A percentile compares a stretch with the other conserved stretches of the same genome.
These are phyloP conservation scores for Polydrusus tereticollis DNA, from an alignment of 2,888 invertebrate genomes.

Conservation along the genomic window DNA sequence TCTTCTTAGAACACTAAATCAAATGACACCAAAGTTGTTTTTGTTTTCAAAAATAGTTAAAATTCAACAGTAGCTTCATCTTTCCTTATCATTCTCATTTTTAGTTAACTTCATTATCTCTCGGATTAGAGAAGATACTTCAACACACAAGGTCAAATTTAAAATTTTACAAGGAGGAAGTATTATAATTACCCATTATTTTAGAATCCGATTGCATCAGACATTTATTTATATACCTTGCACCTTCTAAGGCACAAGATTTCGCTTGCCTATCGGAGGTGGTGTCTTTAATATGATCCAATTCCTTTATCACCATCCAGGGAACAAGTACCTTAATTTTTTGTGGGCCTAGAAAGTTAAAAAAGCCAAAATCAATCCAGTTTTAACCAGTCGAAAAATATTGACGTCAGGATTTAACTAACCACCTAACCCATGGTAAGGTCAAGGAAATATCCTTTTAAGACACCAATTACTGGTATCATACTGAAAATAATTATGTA, in stretches of 20 bases:
- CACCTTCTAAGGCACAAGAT: constrained; percentile 63
- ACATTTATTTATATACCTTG: constrained; percentile 71
- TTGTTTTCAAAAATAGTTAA: no score
- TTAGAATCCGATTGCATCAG: constrained; percentile 64
- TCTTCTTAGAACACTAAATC: no score
- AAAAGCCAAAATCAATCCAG: background rate
- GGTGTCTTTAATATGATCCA: constrained; percentile 73
- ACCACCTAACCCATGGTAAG: background rate
- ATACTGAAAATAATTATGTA: no score
- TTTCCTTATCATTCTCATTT: no score
- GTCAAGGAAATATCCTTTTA: no score
- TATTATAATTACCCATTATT: constrained; percentile 47
- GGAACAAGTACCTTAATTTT: constrained; percentile 70
- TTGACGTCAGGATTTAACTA: background rate
- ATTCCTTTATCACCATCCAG: constrained; percentile 74
- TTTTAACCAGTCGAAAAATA: no score
- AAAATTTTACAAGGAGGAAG: background rate
- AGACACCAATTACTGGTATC: no score
- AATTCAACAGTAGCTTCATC: no score
- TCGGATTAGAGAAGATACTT: no score
- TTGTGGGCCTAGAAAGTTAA: constrained; percentile 51
- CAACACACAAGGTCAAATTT: no score
- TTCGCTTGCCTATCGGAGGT: constrained; percentile 34
- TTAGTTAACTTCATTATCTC: no score
- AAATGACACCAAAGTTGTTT: no score